Evolutionary conservation across 2,113 vertebrate species (phyloP).

Genomic region (Periophthalmodon schlosseri): DNA sequence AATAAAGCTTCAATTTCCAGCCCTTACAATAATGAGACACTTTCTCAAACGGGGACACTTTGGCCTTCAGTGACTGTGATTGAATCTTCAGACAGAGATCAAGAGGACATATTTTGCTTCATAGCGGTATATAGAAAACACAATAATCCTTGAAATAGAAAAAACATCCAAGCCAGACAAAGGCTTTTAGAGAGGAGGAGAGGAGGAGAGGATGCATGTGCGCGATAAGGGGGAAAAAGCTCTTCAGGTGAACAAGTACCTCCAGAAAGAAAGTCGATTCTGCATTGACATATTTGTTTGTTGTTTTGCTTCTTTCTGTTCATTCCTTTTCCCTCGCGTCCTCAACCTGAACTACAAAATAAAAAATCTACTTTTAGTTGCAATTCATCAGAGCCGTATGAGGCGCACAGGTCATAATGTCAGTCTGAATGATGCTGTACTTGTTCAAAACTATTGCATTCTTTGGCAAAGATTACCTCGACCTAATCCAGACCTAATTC

Average conservation of each 20-base stretch:
- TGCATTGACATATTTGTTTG: slow-evolving; percentile 24
- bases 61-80: slow-evolving; percentile 14
- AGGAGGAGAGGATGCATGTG: slow-evolving; percentile 7
- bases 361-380: background rate
- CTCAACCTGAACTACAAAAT: background rate
- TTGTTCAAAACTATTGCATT: background rate
- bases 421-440: background rate
- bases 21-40: slow-evolving; percentile 34
- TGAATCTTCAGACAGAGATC: slow-evolving; percentile 20
- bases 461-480: background rate
- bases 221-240: slow-evolving; percentile 13
- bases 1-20: slow-evolving; percentile 45
- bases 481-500: too few relatives aligned
- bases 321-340: background rate
- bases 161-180: background rate
- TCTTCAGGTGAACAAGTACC: background rate
- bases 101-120: background rate
- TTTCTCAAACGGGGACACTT: slow-evolving; percentile 6
- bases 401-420: background rate
- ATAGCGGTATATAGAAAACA: slow-evolving; percentile 3
- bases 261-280: background rate
- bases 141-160: background rate
- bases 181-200: slow-evolving; percentile 9
- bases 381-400: background rate
- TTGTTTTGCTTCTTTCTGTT: background rate